These are phyloP conservation scores for Carposina sasakii DNA, from an alignment of 1,140 invertebrate genomes.

Conservation along the genomic window DNA sequence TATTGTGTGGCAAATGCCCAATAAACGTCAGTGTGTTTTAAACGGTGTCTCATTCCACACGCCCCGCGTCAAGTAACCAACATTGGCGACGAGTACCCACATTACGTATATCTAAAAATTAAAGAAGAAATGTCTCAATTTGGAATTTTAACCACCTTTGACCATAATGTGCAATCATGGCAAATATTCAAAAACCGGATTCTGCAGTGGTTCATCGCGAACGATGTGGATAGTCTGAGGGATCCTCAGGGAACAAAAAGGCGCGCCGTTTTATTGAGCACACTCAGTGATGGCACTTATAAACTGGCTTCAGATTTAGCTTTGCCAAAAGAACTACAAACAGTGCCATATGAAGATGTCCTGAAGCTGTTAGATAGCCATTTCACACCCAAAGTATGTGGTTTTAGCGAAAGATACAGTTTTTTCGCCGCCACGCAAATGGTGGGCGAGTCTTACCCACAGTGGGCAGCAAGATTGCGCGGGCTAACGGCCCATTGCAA, in stretches of 20 bases:
- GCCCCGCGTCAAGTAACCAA: not conserved
- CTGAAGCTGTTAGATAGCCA: slow-evolving; percentile 16
- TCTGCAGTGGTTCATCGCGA: slow-evolving; percentile 27
- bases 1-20: too few species aligned
- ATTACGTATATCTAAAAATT: not conserved
- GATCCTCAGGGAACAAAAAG: slow-evolving; percentile 19
- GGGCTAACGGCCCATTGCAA: slow-evolving; percentile 1
- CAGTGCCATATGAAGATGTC: slow-evolving; percentile 21
- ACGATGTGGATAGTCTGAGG: slow-evolving; percentile 16
- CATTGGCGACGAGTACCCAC: slow-evolving; percentile 1
- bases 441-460: slow-evolving; percentile 10
- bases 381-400: slow-evolving; percentile 18
- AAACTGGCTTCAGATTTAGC: slow-evolving; percentile 19
- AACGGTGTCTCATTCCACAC: too few species aligned
- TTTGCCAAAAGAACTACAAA: slow-evolving; percentile 19
- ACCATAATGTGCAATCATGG: slow-evolving; percentile 20
- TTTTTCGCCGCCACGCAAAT: slow-evolving; percentile 15
- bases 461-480: slow-evolving; percentile 18
- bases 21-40: too few species aligned
- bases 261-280: slow-evolving; percentile 22
- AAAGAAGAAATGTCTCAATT: not conserved
- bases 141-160: slow-evolving; percentile 14
- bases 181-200: slow-evolving; percentile 19
- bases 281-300: slow-evolving; percentile 19
- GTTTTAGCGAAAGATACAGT: slow-evolving; percentile 15